These are phyloP conservation scores for Promerops cafer DNA, from an alignment of 2,113 vertebrate genomes.

Conservation along the genomic window DNA sequence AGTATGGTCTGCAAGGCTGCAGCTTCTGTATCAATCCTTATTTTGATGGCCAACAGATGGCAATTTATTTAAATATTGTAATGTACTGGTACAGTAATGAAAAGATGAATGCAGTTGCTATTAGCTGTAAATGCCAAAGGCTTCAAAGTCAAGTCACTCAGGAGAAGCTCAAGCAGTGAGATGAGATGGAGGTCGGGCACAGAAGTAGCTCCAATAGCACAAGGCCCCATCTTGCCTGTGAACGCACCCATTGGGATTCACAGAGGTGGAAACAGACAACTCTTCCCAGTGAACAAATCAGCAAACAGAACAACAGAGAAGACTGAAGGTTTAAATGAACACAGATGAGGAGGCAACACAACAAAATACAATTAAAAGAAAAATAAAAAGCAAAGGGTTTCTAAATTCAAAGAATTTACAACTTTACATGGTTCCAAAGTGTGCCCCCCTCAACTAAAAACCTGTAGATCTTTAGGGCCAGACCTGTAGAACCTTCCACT, in stretches of 20 bases:
- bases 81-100: neutral
- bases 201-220: neutral
- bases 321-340: neutral
- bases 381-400: neutral
- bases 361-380: neutral
- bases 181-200: neutral
- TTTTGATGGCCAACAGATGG: neutral
- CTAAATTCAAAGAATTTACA: neutral
- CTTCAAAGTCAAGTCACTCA: neutral
- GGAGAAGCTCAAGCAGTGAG: neutral
- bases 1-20: neutral
- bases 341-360: neutral
- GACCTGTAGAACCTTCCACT: neutral
- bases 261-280: neutral
- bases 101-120: neutral
- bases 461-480: neutral
- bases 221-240: neutral
- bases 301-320: neutral
- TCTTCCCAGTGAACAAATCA: neutral
- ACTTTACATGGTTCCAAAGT: neutral
- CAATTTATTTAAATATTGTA: neutral
- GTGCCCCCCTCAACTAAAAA: neutral
- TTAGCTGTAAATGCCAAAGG: neutral
- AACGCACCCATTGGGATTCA: neutral
- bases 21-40: neutral